Base-by-base conservation (phyloP, 2,888 invertebrate species). In the Synanthedon myopaeformis region DNA sequence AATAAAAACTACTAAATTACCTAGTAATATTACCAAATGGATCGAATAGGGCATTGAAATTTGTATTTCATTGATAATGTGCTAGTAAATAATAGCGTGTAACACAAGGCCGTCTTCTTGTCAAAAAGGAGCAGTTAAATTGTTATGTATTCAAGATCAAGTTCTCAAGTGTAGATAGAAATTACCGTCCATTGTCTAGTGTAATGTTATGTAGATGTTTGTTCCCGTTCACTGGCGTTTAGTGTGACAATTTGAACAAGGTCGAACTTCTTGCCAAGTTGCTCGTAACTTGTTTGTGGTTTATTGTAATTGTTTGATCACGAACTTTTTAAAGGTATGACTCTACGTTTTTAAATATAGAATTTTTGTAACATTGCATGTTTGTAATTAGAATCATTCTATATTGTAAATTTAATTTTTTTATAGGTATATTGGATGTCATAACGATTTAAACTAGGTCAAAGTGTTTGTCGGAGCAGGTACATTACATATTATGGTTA, bases 221-320 rank as follows among this genome's bases (percentile, higher is more conserved):
- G 62, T 64, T 67, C 63, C 72, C 75, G 61, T 74, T 79, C 75
- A 72, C 74, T 67, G 66, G 63, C 67, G 65, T 64, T 65, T 69
- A 61, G 58, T 66, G 61, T 66, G 67, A 72, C 70, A 70, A 70
- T 69, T 70, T 70, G 66, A 69, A 68, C 77, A 78, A 79, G 79
- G 80, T 68, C 72, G 61, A 55, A 56, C 59, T 65, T 63, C 57
- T 60, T 55, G 59, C 57, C 59, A 59, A 45, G 45, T 45, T 45
- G 45, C 14, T 45, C 14, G 12, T 45, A 45, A 14, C n/a, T 14
- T 45, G 45, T 45, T 45, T 45, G 45, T 45, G 6, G 45, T 13
- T 14, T 45, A 45, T 6, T 35, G 14, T 45, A n/a, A 45, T 45
- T 45, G 45, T 14, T 42, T n/a, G 13, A 42, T 42, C 45, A 45